These are phyloP conservation scores for Noctua fimbriata DNA, from an alignment of 2,888 invertebrate genomes.

Conservation along the genomic window DNA sequence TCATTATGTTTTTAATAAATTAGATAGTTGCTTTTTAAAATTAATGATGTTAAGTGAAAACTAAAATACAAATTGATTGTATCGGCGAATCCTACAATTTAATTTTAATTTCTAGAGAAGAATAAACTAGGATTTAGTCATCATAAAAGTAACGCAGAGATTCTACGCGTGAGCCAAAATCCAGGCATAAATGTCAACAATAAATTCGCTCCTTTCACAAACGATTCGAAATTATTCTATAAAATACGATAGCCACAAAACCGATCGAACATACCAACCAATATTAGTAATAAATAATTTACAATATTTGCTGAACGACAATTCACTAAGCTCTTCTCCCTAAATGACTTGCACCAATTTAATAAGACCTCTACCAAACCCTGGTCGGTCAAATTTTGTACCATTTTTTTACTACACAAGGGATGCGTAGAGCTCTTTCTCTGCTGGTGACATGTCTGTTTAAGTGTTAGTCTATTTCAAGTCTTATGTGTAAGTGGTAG, in stretches of 20 bases:
- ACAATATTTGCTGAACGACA: conserved; percentile 76
- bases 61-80: neutral
- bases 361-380: conserved; percentile 50
- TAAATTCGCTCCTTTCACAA: neutral
- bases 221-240: neutral
- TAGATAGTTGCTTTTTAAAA: neutral
- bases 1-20: neutral
- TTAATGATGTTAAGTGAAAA: neutral
- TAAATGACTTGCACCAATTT: conserved; percentile 58
- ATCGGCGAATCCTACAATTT: neutral
- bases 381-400: neutral
- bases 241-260: conserved; percentile 42
- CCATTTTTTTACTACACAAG: neutral
- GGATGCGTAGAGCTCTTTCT: conserved; percentile 44
- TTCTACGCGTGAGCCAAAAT: neutral
- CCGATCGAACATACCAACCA: conserved; percentile 52
- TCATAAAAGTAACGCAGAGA: neutral
- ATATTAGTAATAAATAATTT: conserved; percentile 75
- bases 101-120: neutral
- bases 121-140: neutral
- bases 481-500: conserved; percentile 38
- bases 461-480: conserved; percentile 14
- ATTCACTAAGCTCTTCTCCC: conserved; percentile 71
- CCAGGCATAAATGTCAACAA: neutral
- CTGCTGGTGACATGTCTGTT: conserved; percentile 35